phyloP scores from a whole-genome alignment of 2,797 vertebrate genomes.

The Caiman crocodilus region DNA sequence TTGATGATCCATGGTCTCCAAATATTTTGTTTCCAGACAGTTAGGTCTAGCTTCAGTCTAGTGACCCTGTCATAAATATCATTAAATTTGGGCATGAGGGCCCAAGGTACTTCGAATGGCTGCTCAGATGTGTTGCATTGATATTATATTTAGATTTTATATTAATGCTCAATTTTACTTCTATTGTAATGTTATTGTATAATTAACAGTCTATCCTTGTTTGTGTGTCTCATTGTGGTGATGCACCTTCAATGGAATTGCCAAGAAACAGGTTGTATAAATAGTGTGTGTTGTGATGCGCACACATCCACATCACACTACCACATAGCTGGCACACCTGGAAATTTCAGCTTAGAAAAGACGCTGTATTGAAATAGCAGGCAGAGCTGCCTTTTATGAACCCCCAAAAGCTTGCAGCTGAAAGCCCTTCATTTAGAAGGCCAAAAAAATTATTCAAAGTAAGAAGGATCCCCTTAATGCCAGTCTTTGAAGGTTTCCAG shows the following conservation, averaged over 20 bases:
- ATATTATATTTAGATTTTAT: background rate
- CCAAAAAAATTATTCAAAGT: background rate
- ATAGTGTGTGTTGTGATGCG: slow-evolving; percentile 1
- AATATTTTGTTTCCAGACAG: slow-evolving; percentile 15
- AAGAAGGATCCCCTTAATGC: background rate
- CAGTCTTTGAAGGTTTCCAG: background rate
- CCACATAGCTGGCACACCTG: background rate
- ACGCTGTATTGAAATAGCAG: background rate
- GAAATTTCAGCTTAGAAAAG: background rate
- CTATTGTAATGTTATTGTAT: slow-evolving; percentile 62
- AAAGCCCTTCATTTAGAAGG: background rate
- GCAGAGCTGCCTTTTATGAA: background rate
- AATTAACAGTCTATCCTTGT: slow-evolving; percentile 63
- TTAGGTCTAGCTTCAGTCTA: slow-evolving; percentile 13
- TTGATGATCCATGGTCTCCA: background rate
- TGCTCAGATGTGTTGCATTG: background rate
- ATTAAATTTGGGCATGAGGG: background rate
- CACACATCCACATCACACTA: background rate
- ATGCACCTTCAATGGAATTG: slow-evolving; percentile 62
- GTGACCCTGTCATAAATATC: slow-evolving; percentile 17
- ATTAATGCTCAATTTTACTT: slow-evolving; percentile 64
- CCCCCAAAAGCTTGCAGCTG: background rate
- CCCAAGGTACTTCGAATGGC: background rate
- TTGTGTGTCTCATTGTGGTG: slow-evolving; percentile 63
- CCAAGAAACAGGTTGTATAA: slow-evolving; percentile 56